These are phyloP conservation scores for Phalacrocorax pelagicus DNA, from an alignment of 2,113 vertebrate genomes.

Conservation along the genomic window DNA sequence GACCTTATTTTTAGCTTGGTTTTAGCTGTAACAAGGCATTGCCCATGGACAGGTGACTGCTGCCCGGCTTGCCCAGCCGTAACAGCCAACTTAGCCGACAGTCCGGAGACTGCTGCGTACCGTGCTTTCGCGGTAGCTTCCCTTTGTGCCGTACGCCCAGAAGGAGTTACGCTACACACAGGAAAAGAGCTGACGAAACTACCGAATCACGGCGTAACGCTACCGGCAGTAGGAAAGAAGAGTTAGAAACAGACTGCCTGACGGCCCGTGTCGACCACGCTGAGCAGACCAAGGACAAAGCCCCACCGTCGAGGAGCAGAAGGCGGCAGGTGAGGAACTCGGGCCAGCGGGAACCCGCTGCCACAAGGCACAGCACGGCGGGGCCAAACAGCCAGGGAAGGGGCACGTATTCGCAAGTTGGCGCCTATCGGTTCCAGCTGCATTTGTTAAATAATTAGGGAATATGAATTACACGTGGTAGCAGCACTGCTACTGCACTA, in stretches of 20 bases:
- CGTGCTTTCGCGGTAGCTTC: background rate
- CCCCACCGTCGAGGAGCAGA: background rate
- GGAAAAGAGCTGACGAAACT: background rate
- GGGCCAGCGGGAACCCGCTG: background rate
- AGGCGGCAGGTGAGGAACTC: background rate
- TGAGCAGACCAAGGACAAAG: no score
- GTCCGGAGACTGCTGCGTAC: accelerated
- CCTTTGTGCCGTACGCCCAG: background rate
- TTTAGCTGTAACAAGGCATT: background rate
- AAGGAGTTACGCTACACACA: background rate
- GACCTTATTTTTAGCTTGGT: conserved; percentile 1
- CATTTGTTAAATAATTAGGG: background rate
- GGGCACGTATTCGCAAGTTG: no score
- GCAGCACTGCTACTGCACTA: background rate
- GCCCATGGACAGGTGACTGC: background rate
- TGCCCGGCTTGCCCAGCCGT: background rate
- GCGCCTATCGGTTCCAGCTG: no score
- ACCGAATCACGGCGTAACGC: background rate
- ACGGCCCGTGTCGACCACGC: background rate
- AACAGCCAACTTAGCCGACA: background rate
- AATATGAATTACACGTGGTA: background rate
- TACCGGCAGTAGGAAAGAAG: background rate
- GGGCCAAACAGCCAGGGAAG: background rate
- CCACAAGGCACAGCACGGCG: background rate
- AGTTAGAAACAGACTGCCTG: no score